Evolutionary conservation across 2,113 vertebrate genomes (phyloP), one percentile per base, ranked within the genome.

Genomic region (Elgaria multicarinata): DNA sequence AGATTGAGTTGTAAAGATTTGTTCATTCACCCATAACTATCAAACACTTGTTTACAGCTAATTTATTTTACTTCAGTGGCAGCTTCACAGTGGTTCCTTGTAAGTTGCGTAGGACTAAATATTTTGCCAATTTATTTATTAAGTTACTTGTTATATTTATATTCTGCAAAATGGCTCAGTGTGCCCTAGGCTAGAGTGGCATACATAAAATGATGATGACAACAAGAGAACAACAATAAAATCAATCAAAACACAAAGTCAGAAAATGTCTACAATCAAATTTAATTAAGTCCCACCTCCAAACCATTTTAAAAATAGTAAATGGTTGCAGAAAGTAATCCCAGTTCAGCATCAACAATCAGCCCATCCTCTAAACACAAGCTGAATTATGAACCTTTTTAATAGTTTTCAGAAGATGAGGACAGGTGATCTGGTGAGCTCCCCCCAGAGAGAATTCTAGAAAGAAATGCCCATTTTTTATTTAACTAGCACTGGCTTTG

Each of bases 1-100:
- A 89, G 82, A 55, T 67, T 78, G 74, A 69, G 82, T 89, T 85
- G 74, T 77, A 77, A 85, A 71, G 62, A 85, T 89, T 78, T 78
- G 82, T 69, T 55, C 74, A 85, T 44, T 88, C 78, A 75, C 33
- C 88, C 88, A 78, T 89, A n/a, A 69, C 33, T 69, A 53, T 67
- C 83, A 85, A 78, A 85, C 64, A 77, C 46, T 69, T 78, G 62
- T 77, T 89, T 69, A 78, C 28, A 85, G 58, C 58, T 78, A 85
- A 78, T 89, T 89, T 76, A 77, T 89, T 89, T 69, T 78, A 83
- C 46, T 89, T 78, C 39, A 50, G 20, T 4, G 5, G 53, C 39
- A 64, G 72, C 80, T 28, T 83, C 72, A 67, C 28, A 14, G 82
- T 85, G 26, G 10, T 58, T 78, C 9, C n/a, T 55, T 77, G 22